These are phyloP conservation scores for Pterobdella sp. DNA, from an alignment of 2,888 invertebrate species.

Conservation along the genomic window DNA sequence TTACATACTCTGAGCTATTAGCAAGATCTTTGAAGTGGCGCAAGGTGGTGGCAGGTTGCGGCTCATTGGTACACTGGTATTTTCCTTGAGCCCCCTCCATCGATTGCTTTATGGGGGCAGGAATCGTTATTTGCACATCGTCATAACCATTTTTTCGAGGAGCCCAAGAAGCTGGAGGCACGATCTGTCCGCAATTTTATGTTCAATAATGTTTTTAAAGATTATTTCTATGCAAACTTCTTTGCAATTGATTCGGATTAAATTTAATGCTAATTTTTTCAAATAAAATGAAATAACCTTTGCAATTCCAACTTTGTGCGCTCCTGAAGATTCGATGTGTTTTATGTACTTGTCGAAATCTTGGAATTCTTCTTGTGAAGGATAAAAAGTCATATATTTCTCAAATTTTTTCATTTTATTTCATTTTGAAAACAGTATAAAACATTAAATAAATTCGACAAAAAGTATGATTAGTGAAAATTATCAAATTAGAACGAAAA, in stretches of 20 bases:
- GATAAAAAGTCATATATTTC: constrained; percentile 63
- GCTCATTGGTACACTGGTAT: constrained; percentile 91
- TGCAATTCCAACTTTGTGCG: constrained; percentile 87
- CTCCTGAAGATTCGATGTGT: constrained; percentile 82
- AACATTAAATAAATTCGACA: not conserved
- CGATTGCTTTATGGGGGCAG: constrained; percentile 77
- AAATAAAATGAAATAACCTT: constrained; percentile 59
- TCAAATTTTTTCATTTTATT: not conserved
- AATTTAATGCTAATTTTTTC: not conserved
- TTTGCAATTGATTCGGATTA: not conserved
- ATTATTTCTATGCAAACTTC: not conserved
- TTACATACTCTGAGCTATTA: constrained; percentile 51
- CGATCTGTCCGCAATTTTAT: constrained; percentile 57
- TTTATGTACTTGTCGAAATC: constrained; percentile 82
- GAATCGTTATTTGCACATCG: constrained; percentile 73
- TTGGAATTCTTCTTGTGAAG: constrained; percentile 92
- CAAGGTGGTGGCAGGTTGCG: constrained; percentile 81
- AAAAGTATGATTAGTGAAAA: no score
- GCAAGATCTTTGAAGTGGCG: constrained; percentile 81
- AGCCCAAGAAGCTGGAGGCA: constrained; percentile 91
- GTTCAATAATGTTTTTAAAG: not conserved
- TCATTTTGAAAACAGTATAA: not conserved
- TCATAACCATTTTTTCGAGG: constrained; percentile 74
- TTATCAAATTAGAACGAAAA: no score
- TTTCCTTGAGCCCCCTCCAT: constrained; percentile 90